Evolutionary conservation across 2,888 invertebrate species (phyloP).

Genomic region (Hirtodrosophila cameraria): DNA sequence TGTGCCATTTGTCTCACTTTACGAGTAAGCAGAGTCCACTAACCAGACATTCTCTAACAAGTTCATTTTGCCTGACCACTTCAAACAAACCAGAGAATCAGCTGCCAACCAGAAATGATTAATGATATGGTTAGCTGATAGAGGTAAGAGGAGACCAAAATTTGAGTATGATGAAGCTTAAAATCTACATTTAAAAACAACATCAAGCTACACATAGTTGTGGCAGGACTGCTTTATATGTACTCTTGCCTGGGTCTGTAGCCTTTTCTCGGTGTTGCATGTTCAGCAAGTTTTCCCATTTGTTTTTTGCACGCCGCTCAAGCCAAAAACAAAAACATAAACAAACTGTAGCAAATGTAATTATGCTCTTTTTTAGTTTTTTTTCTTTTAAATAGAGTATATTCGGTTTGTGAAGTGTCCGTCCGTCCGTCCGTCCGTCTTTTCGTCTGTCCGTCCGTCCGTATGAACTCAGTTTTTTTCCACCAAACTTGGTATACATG

Average conservation of each 20-base stretch:
- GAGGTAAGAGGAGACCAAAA: neutral
- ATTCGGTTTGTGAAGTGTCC: too few relatives aligned
- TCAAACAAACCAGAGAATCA: constrained; percentile 41
- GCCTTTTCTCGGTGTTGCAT: constrained; percentile 1
- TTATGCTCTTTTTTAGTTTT: too few relatives aligned
- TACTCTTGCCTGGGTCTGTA: neutral
- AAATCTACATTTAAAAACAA: constrained; percentile 37
- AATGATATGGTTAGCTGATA: constrained; percentile 27
- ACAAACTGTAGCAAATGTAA: constrained; percentile 35
- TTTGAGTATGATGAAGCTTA: constrained; percentile 32
- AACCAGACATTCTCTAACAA: constrained; percentile 24
- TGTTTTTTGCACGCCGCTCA: neutral
- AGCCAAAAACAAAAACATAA: constrained; percentile 7
- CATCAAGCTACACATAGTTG: constrained; percentile 27
- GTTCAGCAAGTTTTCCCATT: too few relatives aligned
- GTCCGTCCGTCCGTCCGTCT: too few relatives aligned
- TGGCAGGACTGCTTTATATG: constrained; percentile 1
- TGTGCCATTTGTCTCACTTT: constrained; percentile 6
- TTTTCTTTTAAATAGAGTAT: too few relatives aligned
- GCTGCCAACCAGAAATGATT: constrained; percentile 46
- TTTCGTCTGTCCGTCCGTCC: too few relatives aligned
- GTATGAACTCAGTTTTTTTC: too few relatives aligned
- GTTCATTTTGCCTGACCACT: constrained; percentile 42
- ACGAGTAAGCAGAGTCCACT: constrained; percentile 11
- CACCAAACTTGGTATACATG: too few relatives aligned